Evolutionary conservation across 2,797 vertebrate species (phyloP), one percentile per base, ranked within the genome.

Genomic region (Gouania willdenowi): DNA sequence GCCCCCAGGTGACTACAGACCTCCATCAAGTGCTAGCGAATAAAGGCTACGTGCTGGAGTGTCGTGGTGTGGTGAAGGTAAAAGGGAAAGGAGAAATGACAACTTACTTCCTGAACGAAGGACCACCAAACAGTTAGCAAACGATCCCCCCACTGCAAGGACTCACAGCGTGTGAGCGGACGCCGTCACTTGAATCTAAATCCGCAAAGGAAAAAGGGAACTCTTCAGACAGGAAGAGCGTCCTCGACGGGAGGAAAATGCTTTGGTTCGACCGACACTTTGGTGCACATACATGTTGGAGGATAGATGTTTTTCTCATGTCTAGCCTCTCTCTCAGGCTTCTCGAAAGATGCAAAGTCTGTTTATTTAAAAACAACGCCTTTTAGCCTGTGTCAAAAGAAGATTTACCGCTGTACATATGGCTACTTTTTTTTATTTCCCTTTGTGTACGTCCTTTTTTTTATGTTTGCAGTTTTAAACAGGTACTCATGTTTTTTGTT

Each of bases 1-100:
- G 7, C 41, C 26, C 11, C 8, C 71, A 97, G 94, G 94, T 95
- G 81, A 97, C 94, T 11, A 91, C 93, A 13, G 94, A 98, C 79
- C 84, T 97, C 59, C 79, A 94, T 86, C 93, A 94, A 84, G 92
- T 96, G 79, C 88, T 98, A 66, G 83, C 81, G 6, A 80, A 64
- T 81, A 97, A 93, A 88, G 93, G 92, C 48, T 98, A 98, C 42
- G 85, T 86, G 71, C 69, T 96, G 84, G 93, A 97, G 81, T 94
- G 87, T 43, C 92, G 95, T 3, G 95, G 94, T 3, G 87, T 95
- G 29, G 88, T 96, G 18, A 97, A 98, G 72, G 94, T 98, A 63
- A 98, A 98, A 79, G 94, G 95, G 53, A 98, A 98, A 81, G 95
- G 95, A 11, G 95, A 97, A 79, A 98, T 96, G 94, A 94, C 91